Evolutionary conservation across 2,888 invertebrate species (phyloP).

Genomic region (Drosophila niveifrons): DNA sequence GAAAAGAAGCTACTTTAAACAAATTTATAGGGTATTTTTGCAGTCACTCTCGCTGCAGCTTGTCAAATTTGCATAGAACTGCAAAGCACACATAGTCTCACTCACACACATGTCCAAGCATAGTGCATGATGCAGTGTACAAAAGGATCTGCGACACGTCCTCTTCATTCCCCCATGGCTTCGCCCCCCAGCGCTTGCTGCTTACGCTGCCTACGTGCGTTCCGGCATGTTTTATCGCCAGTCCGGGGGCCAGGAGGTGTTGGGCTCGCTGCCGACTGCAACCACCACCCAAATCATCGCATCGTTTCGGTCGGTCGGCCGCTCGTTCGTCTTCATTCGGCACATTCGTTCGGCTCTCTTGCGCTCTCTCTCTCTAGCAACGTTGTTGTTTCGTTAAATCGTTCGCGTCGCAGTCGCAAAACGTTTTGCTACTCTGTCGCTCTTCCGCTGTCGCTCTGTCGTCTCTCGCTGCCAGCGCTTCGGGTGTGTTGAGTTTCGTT

Average conservation of each 20-base stretch:
- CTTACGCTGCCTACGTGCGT: conserved; percentile 62
- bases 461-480: background rate
- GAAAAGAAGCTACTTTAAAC: too few species aligned
- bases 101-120: background rate
- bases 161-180: conserved; percentile 15
- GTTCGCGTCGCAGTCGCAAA: conserved; percentile 43
- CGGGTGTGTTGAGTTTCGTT: conserved; percentile 48
- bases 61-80: conserved; percentile 11
- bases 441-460: background rate
- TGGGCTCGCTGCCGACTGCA: background rate
- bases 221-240: conserved; percentile 41
- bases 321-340: background rate
- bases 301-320: conserved; percentile 4
- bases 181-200: conserved; percentile 27
- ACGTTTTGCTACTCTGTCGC: conserved; percentile 3
- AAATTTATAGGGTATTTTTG: conserved; percentile 1
- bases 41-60: background rate
- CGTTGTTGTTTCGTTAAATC: conserved; percentile 47
- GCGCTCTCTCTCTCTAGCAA: conserved; percentile 1
- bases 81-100: conserved; percentile 6
- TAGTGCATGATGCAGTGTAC: background rate
- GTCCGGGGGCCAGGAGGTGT: background rate
- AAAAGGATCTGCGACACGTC: conserved; percentile 42
- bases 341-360: conserved; percentile 13
- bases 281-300: conserved; percentile 4